phyloP scores from a whole-genome alignment of 2,797 vertebrate species.

The Molossus molossus region DNA sequence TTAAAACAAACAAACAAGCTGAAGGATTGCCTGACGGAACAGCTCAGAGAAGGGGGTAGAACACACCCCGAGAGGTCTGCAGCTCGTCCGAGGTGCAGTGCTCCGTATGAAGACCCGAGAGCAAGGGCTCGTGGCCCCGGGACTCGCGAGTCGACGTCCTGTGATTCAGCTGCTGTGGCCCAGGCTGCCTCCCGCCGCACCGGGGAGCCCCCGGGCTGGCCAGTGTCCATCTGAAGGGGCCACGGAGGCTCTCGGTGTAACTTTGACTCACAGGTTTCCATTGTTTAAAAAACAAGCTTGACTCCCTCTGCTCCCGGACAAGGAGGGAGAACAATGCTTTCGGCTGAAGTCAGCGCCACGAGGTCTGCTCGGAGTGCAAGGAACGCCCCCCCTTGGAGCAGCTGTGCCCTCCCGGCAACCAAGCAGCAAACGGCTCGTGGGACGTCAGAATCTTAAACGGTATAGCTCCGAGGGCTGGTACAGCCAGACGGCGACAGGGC shows the following conservation, averaged over 20 bases:
- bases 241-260: not conserved
- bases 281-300: not conserved
- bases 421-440: not conserved
- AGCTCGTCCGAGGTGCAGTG: rapidly evolving
- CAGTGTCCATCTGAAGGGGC: not conserved
- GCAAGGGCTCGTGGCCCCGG: rapidly evolving
- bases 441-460: not conserved
- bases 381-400: not conserved
- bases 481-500: not conserved
- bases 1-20: not conserved
- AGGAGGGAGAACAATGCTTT: not conserved
- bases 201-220: rapidly evolving
- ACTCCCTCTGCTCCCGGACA: not conserved
- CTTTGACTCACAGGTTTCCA: not conserved
- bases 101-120: not conserved
- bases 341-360: not conserved
- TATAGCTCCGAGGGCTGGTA: not conserved
- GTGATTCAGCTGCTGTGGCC: not conserved
- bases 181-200: not conserved
- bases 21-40: conserved; percentile 15
- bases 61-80: not conserved
- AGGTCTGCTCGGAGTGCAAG: not conserved
- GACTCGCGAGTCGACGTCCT: not conserved
- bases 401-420: not conserved
- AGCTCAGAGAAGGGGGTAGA: conserved; percentile 45